Evolutionary conservation across 2,113 vertebrate genomes (phyloP), one percentile per base, ranked within the genome.

Genomic region (Lanius ludovicianus): DNA sequence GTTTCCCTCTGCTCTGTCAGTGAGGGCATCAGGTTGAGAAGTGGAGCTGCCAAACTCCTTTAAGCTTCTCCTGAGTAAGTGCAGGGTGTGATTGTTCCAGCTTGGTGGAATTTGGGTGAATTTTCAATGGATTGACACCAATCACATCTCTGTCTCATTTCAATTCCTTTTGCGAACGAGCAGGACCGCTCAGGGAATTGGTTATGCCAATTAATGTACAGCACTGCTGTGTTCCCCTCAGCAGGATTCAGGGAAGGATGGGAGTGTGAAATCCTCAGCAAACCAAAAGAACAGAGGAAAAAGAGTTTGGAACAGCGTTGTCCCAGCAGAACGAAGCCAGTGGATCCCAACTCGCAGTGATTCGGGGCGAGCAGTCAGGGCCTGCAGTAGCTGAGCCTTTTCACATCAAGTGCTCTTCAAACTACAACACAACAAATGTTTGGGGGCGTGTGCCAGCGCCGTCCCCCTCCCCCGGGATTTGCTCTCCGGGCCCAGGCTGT

Each of bases 361-460:
- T 25, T 65, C 17, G 13, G 28, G 53, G 57, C 70, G 77, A 84
- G 69, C 49, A 46, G 4, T 35, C 25, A 15, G 67, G 84, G 55
- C 73, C 87, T 44, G 37, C 25, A 1, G 39, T 57, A 81, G 75
- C 84, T 39, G 80, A 80, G 49, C 19, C 42, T 75, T 82, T 84
- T 52, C 71, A 15, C 84, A 80, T 70, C 82, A 77, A 84, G 68
- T 60, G 76, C 80, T 57, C 44, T 77, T 78, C 85, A 67, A 71
- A 94, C 68, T 75, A 80, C 74, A 95, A 65, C 70, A 53, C 79
- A 80, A 59, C 92, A 96, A 87, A 64, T 47, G 83, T 75, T 31
- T 79, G 67, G 68, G 33, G 42, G 82, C 27, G 18, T 23, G 21
- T 94, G 91, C 93, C 89, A 95, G 86, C 46, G 11, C 47, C 87